Conservation (phyloP, 2,113 vertebrate genomes). For the Paraplagusia blochii region DNA sequence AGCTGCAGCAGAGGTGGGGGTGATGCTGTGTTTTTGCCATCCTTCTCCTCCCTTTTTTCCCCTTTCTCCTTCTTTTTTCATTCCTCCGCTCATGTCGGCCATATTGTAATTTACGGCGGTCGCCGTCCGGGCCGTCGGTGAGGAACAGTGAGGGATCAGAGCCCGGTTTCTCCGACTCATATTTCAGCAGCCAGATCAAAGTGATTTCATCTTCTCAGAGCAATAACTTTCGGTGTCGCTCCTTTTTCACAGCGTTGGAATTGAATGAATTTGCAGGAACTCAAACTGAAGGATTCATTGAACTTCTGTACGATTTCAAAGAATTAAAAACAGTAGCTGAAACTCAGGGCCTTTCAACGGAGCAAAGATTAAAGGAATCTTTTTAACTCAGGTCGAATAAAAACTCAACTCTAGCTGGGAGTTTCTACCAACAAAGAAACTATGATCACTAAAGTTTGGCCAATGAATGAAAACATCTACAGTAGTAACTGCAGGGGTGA, state of each 20-base stretch:
- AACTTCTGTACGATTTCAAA: slow-evolving; percentile 5
- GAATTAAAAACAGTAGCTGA: slow-evolving; percentile 3
- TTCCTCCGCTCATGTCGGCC: slow-evolving; percentile 58
- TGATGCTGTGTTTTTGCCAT: slow-evolving; percentile 63
- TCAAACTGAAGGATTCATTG: slow-evolving; percentile 39
- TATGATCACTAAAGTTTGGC: too few relatives aligned
- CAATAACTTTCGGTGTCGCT: slow-evolving; percentile 53
- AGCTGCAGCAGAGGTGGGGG: slow-evolving; percentile 56
- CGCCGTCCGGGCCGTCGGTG: slow-evolving; percentile 48
- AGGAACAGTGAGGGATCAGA: slow-evolving; percentile 61
- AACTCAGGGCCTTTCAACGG: slow-evolving; percentile 23
- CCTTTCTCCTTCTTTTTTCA: slow-evolving; percentile 19
- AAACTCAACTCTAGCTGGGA: too few relatives aligned
- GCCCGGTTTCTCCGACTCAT: slow-evolving; percentile 59
- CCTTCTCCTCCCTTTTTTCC: slow-evolving; percentile 46
- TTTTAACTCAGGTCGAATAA: too few relatives aligned
- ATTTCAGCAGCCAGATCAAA: slow-evolving; percentile 68
- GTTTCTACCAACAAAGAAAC: too few relatives aligned
- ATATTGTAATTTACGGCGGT: slow-evolving; percentile 67
- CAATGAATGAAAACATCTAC: too few relatives aligned
- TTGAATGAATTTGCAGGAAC: slow-evolving; percentile 35
- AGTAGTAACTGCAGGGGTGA: too few relatives aligned
- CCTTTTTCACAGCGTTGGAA: slow-evolving; percentile 44
- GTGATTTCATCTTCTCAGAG: slow-evolving; percentile 57
- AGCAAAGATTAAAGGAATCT: slow-evolving; percentile 10